A percentile compares a stretch with the other conserved stretches of the same genome.
These are phyloP conservation scores for Neolamprologus sp. DNA, from an alignment of 2,113 vertebrate genomes.

Conservation along the genomic window DNA sequence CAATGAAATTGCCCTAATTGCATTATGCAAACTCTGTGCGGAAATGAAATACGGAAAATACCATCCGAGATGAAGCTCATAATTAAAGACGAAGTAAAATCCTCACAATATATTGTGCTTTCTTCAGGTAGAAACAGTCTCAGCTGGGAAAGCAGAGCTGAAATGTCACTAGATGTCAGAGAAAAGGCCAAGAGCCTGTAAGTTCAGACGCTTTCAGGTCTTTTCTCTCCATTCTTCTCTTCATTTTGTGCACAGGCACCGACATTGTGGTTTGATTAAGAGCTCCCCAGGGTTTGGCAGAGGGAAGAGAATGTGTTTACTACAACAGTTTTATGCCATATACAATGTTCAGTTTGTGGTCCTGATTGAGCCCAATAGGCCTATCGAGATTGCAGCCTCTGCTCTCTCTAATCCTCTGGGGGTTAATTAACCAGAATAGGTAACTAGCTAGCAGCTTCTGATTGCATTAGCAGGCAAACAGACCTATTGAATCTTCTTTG, in stretches of 20 bases:
- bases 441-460: conserved; percentile 53
- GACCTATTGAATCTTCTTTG: conserved; percentile 11
- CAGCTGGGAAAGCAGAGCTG: not conserved
- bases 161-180: conserved; percentile 24
- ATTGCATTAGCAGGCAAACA: conserved; percentile 53
- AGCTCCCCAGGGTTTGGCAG: conserved; percentile 50
- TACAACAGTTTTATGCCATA: conserved; percentile 76
- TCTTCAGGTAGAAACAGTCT: not conserved
- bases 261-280: conserved; percentile 78
- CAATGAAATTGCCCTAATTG: conserved; percentile 10
- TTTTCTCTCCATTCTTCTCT: not conserved
- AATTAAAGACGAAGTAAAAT: not conserved
- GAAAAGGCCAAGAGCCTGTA: not conserved
- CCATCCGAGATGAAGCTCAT: not conserved
- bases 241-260: conserved; percentile 4
- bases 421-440: conserved; percentile 84
- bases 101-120: not conserved
- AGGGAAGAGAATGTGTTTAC: conserved; percentile 80
- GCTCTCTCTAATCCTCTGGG: conserved; percentile 64
- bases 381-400: conserved; percentile 75
- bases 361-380: conserved; percentile 89
- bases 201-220: not conserved
- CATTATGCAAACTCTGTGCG: not conserved
- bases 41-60: not conserved
- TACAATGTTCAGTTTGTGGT: conserved; percentile 74